Conservation (phyloP, 2,113 vertebrate genomes). For the Lasiurus borealis region DNA sequence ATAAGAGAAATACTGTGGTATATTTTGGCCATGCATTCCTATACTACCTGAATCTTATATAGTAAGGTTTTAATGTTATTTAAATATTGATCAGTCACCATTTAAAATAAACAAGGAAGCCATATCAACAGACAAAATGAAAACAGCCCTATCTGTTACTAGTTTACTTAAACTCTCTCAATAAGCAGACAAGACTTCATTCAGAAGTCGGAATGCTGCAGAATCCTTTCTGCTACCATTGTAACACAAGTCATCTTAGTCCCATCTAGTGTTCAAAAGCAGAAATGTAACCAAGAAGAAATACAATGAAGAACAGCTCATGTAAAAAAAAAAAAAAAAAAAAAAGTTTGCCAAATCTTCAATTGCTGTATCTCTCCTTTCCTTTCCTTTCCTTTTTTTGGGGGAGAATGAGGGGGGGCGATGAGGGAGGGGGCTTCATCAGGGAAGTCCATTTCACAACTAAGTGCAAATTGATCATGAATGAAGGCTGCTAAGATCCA, state of each 20-base stretch:
- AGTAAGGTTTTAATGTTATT: conserved; percentile 21
- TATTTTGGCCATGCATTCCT: background rate
- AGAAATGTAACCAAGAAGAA: conserved; percentile 74
- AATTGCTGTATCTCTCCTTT: background rate
- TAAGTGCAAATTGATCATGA: background rate
- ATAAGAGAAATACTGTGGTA: background rate
- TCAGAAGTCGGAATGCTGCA: conserved; percentile 1
- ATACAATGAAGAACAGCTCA: background rate
- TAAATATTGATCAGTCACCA: background rate
- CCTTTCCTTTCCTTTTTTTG: background rate
- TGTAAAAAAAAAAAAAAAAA: background rate
- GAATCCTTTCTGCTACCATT: background rate
- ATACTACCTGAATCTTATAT: background rate
- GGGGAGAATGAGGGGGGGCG: too few relatives aligned
- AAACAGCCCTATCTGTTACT: background rate
- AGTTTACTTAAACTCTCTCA: background rate
- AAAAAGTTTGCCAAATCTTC: background rate
- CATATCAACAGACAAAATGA: background rate
- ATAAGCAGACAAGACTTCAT: background rate
- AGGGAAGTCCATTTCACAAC: background rate
- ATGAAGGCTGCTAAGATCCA: background rate
- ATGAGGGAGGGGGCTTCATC: background rate
- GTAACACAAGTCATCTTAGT: conserved; percentile 81
- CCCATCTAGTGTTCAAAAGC: conserved; percentile 87
- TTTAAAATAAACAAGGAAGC: conserved; percentile 28